A percentile compares a stretch with the other conserved stretches of the same genome.
These are phyloP conservation scores for Anabacerthia variegaticeps DNA, from an alignment of 2,797 vertebrate genomes.

Conservation along the genomic window DNA sequence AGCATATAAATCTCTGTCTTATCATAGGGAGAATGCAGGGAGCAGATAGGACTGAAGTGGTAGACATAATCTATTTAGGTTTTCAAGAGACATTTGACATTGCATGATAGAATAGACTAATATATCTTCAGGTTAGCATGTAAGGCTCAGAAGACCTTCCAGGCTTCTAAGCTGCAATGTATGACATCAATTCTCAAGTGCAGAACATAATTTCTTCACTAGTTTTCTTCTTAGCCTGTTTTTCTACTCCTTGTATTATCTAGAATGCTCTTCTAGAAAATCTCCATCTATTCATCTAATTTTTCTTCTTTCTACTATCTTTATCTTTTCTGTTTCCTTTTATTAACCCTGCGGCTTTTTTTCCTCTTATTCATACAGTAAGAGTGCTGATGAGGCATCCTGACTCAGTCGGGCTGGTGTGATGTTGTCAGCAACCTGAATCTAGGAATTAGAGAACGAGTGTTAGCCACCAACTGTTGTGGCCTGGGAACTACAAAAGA, in stretches of 20 bases:
- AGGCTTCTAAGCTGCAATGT: background rate
- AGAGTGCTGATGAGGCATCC: background rate
- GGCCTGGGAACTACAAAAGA: background rate
- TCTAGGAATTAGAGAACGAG: background rate
- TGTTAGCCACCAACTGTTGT: background rate
- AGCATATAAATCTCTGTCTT: conserved; percentile 74
- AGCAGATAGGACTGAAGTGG: conserved; percentile 49
- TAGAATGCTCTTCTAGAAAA: background rate
- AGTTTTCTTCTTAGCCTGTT: background rate
- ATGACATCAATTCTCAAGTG: background rate
- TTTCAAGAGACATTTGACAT: conserved; percentile 59
- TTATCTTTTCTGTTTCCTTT: background rate
- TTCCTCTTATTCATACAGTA: background rate
- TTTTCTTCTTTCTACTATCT: background rate
- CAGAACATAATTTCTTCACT: background rate
- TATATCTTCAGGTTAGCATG: conserved; percentile 36
- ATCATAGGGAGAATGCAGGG: conserved; percentile 49
- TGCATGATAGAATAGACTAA: conserved; percentile 37
- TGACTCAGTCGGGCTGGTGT: background rate
- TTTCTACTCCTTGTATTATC: background rate
- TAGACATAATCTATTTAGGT: conserved; percentile 62
- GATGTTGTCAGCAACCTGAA: background rate
- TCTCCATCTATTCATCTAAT: background rate
- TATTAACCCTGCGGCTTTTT: background rate
- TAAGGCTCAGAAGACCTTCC: background rate